Conservation (phyloP, 2,888 invertebrate species). For the Ophioninae sp. region DNA sequence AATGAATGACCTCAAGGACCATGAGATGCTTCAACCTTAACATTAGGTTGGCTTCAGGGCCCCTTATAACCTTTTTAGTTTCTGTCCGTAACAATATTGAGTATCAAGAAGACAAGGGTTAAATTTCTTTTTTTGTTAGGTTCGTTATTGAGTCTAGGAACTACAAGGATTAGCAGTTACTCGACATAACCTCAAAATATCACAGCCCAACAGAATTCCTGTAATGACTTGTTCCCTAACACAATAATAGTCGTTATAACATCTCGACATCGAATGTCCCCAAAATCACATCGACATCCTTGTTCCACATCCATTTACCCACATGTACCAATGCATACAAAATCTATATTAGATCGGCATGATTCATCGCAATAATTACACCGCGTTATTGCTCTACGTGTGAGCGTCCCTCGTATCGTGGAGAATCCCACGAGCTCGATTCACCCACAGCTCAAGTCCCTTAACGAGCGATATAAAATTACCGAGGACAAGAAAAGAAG, state of each 20-base stretch:
- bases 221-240: neutral
- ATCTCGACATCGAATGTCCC: neutral
- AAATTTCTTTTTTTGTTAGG: no score
- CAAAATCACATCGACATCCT: neutral
- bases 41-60: no score
- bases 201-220: neutral
- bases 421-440: conserved; percentile 56
- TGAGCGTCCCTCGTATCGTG: conserved; percentile 7
- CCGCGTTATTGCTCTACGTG: conserved; percentile 30
- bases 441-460: conserved; percentile 38
- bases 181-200: neutral
- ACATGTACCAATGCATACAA: neutral
- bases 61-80: no score
- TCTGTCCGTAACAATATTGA: no score
- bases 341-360: conserved; percentile 4
- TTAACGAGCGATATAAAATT: conserved; percentile 36
- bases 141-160: neutral
- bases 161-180: neutral
- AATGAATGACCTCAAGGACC: neutral
- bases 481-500: conserved; percentile 2
- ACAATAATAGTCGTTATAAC: neutral
- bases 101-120: no score
- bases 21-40: neutral
- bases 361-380: conserved; percentile 42
- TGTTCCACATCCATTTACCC: neutral